A percentile compares a stretch with the other conserved stretches of the same genome.
phyloP scores from a whole-genome alignment of 2,113 vertebrate genomes.

The Gulo gulo region DNA sequence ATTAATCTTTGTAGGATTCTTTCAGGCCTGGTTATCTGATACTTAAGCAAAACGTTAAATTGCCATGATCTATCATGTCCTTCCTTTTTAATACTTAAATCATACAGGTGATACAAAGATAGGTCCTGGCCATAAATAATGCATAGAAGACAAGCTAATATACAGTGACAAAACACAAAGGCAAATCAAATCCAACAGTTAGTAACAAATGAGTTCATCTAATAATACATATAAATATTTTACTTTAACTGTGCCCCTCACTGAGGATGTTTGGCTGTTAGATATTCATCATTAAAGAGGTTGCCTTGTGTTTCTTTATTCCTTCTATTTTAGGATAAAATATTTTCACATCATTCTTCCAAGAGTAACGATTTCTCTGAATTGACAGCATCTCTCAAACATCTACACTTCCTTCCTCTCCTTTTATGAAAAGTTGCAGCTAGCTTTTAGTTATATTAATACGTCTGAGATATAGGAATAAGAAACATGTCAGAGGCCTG shows the following conservation, averaged over 20 bases:
- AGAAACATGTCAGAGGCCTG: neutral
- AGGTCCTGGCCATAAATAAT: neutral
- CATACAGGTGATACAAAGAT: neutral
- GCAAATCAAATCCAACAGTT: neutral
- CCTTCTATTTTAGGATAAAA: neutral
- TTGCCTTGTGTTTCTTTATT: neutral
- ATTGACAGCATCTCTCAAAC: neutral
- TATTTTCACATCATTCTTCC: neutral
- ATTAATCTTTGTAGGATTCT: neutral
- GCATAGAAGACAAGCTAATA: neutral
- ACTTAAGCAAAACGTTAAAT: neutral
- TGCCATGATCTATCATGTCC: neutral
- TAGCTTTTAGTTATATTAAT: neutral
- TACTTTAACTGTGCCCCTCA: neutral
- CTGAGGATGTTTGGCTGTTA: neutral
- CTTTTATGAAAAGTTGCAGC: neutral
- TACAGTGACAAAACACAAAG: neutral
- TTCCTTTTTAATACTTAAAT: constrained; percentile 11
- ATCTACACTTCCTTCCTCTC: neutral
- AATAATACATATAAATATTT: neutral
- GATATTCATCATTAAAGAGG: neutral
- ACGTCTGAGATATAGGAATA: neutral
- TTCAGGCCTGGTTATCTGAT: neutral
- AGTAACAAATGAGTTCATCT: neutral
- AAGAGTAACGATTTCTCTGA: neutral